Evolutionary conservation across 2,113 vertebrate genomes (phyloP).

Genomic region (Vidua chalybeata): DNA sequence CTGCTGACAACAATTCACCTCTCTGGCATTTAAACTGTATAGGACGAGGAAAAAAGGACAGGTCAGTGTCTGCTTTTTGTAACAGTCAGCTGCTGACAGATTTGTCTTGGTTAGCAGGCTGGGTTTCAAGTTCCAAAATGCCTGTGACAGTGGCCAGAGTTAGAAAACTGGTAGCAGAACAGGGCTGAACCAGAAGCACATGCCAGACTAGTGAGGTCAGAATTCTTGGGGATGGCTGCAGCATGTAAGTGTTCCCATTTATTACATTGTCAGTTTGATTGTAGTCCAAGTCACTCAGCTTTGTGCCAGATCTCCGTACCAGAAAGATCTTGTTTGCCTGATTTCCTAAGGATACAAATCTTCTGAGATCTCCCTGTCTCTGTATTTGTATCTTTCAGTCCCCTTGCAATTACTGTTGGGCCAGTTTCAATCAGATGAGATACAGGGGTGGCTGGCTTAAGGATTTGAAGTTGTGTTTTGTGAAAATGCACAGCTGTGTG

Average conservation of each 20-base stretch:
- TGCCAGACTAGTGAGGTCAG: slow-evolving; percentile 68
- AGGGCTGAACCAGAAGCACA: slow-evolving; percentile 66
- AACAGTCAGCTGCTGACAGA: slow-evolving; percentile 45
- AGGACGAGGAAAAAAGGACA: neutral
- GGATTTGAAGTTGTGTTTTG: neutral
- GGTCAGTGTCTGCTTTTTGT: slow-evolving; percentile 27
- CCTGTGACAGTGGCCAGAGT: slow-evolving; percentile 51
- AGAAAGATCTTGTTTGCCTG: slow-evolving; percentile 55
- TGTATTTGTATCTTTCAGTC: neutral
- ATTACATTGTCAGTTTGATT: slow-evolving; percentile 61
- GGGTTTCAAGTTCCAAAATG: slow-evolving; percentile 32
- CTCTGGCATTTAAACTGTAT: neutral
- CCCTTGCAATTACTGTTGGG: neutral
- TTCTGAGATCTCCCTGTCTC: neutral
- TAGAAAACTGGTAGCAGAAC: slow-evolving; percentile 54
- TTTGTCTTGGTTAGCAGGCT: slow-evolving; percentile 57
- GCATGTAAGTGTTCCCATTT: slow-evolving; percentile 56
- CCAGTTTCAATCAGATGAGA: neutral
- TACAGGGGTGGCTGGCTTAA: neutral
- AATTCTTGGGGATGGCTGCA: slow-evolving; percentile 67
- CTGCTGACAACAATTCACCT: neutral
- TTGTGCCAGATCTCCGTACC: slow-evolving; percentile 60
- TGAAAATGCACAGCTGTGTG: slow-evolving; percentile 5
- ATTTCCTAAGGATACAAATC: slow-evolving; percentile 26
- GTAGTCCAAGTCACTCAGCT: slow-evolving; percentile 66